Conservation (phyloP, 2,113 vertebrate genomes). For the Percina caprodes region DNA sequence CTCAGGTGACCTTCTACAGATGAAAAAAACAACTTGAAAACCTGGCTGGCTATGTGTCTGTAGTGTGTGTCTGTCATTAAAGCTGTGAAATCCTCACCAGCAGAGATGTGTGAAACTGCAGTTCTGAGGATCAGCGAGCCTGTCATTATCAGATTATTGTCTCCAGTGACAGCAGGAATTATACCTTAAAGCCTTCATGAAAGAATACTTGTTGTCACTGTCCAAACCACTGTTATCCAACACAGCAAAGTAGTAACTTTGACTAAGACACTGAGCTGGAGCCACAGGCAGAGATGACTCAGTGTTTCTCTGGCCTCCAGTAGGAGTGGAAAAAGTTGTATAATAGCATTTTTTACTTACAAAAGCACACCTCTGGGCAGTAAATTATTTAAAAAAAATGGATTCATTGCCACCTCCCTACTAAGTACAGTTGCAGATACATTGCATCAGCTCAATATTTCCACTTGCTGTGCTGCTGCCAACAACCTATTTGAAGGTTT, state of each 20-base stretch:
- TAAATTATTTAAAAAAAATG: not conserved
- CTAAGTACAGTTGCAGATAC: not conserved
- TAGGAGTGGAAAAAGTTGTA: constrained; percentile 26
- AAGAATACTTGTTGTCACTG: constrained; percentile 20
- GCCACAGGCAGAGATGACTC: constrained; percentile 60
- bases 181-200: constrained; percentile 28
- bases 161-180: constrained; percentile 53
- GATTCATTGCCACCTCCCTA: not conserved
- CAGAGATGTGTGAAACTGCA: constrained; percentile 37
- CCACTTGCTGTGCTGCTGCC: not conserved
- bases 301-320: constrained; percentile 52
- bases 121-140: constrained; percentile 34
- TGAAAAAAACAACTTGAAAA: no score
- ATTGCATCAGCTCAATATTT: constrained; percentile 11
- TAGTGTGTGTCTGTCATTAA: constrained; percentile 31
- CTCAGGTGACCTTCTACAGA: not conserved
- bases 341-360: constrained; percentile 4
- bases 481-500: not conserved
- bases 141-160: constrained; percentile 63
- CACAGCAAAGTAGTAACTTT: constrained; percentile 7
- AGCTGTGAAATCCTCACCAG: constrained; percentile 12
- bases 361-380: constrained; percentile 8
- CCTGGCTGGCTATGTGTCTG: not conserved
- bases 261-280: constrained; percentile 34
- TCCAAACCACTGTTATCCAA: constrained; percentile 53